Evolutionary conservation across 1,140 invertebrate genomes (phyloP).

Genomic region (Calephelis nemesis): DNA sequence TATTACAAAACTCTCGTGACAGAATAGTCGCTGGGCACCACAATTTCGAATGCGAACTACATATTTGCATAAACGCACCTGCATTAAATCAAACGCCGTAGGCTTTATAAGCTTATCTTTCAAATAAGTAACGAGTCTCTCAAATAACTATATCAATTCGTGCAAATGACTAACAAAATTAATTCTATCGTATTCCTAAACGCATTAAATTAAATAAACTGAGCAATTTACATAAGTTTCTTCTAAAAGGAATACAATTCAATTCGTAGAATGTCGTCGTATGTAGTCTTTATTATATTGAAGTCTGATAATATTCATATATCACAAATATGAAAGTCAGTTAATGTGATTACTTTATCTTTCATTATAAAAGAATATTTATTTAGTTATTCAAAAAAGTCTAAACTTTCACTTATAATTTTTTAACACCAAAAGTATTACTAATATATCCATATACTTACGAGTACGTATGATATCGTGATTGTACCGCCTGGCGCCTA

Average conservation of each 20-base stretch:
- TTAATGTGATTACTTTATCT: no score
- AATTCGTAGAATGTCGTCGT: background rate
- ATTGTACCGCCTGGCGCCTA: no score
- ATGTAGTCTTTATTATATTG: background rate
- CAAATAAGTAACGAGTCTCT: conserved; percentile 6
- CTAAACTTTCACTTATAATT: no score
- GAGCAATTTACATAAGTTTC: background rate
- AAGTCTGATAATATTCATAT: background rate
- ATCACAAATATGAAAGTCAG: background rate
- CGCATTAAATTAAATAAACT: background rate
- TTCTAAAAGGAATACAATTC: background rate
- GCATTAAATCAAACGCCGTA: conserved; percentile 28
- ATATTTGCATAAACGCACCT: conserved; percentile 60
- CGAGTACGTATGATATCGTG: no score
- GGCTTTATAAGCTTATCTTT: conserved; percentile 23
- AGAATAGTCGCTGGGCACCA: conserved; percentile 36
- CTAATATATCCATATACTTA: no score
- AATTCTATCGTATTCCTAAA: background rate
- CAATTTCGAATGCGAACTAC: conserved; percentile 30
- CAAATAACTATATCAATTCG: conserved; percentile 1
- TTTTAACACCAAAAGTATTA: no score
- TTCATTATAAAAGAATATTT: no score
- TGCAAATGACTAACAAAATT: background rate
- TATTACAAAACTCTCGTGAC: conserved; percentile 55
- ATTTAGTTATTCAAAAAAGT: no score